phyloP scores from a whole-genome alignment of 1,140 invertebrate genomes.

The Zaprionus lachaisei region DNA sequence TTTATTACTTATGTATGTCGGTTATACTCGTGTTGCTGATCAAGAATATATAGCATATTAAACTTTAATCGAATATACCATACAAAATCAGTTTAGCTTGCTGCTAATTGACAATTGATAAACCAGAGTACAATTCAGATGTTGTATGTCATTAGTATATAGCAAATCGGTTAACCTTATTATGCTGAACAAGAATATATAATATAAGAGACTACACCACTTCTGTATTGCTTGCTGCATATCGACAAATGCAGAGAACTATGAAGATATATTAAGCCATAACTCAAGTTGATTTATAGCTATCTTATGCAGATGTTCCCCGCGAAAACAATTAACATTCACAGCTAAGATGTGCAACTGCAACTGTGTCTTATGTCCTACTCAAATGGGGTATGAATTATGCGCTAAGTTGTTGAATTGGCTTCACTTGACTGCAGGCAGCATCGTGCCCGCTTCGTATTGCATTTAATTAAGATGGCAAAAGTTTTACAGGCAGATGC shows the following conservation, averaged over 20 bases:
- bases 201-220: too few species aligned
- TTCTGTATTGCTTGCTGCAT: too few species aligned
- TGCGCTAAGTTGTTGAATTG: conserved; percentile 30
- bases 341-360: neutral
- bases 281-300: neutral
- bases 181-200: neutral
- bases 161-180: neutral
- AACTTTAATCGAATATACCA: neutral
- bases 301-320: neutral
- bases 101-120: neutral
- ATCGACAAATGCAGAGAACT: too few species aligned
- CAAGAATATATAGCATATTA: neutral
- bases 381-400: conserved; percentile 44
- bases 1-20: too few species aligned
- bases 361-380: neutral
- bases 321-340: conserved; percentile 4
- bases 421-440: neutral
- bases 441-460: neutral
- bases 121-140: too few species aligned
- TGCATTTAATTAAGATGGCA: conserved; percentile 59
- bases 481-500: conserved; percentile 43
- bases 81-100: neutral
- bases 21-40: too few species aligned
- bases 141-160: too few species aligned
- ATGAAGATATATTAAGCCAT: neutral